These are phyloP conservation scores for Cotesia chilonis DNA, from an alignment of 1,140 invertebrate genomes.

Conservation along the genomic window DNA sequence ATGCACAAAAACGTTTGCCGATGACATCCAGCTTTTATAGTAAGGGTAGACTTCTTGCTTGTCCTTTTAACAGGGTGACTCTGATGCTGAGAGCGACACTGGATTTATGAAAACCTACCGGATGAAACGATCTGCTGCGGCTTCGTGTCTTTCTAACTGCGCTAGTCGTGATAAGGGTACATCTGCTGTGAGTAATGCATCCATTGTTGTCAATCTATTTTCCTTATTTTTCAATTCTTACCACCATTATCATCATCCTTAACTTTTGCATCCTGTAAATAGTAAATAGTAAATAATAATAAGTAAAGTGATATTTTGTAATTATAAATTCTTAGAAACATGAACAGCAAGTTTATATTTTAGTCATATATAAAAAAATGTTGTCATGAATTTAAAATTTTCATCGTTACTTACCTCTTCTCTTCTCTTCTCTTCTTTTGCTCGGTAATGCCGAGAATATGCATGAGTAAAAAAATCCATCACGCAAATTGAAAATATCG, in stretches of 20 bases:
- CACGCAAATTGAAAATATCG: too few relatives aligned
- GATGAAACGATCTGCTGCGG: conserved; percentile 62
- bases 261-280: too few relatives aligned
- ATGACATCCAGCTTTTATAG: conserved; percentile 41
- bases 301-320: neutral
- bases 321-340: too few relatives aligned
- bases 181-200: conserved; percentile 62
- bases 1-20: neutral
- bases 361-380: too few relatives aligned
- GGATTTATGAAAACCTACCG: conserved; percentile 64
- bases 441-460: too few relatives aligned
- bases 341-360: too few relatives aligned
- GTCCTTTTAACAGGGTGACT: conserved; percentile 63
- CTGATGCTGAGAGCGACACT: conserved; percentile 62
- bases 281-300: neutral
- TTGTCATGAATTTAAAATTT: too few relatives aligned
- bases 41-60: conserved; percentile 60
- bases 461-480: too few relatives aligned
- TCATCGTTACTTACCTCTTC: too few relatives aligned
- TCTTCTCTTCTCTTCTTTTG: too few relatives aligned
- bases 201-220: conserved; percentile 16
- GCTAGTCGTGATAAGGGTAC: conserved; percentile 61
- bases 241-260: neutral
- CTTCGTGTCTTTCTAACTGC: conserved; percentile 64
- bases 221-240: neutral